Evolutionary conservation across 2,888 invertebrate genomes (phyloP), one percentile per base, ranked within the genome.

Genomic region (Clostera curtula): DNA sequence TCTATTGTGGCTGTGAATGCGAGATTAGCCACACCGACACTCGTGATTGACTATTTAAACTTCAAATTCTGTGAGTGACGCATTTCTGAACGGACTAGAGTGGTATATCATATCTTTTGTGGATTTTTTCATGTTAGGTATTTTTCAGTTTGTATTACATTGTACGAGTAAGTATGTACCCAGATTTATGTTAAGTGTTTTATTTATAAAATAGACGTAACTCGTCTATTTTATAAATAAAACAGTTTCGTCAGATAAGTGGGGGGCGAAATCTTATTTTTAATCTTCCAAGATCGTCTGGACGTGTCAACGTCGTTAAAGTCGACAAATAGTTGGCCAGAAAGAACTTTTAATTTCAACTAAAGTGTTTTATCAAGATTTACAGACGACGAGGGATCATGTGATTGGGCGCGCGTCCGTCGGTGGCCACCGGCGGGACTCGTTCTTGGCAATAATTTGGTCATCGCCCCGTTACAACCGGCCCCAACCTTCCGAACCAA

Each of bases 31-130:
- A 75, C 77, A 72, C 69, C 64, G 62, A 56, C 68, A 57, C 66
- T 71, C 77, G 71, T 82, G 79, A 82, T 82, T 77, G 80, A 80
- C 80, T 82, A 80, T 82, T 79, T 76, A 77, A 60, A 76, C 64
- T 68, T 69, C 61, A 51, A 69, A 65, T 59, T 66, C 66, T 69
- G 55, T 58, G 64, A 72, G 64, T 66, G 68, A 73, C 66, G 67
- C 65, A 58, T 61, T 65, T 63, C 63, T 55, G 61, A 62, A 57
- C 51, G n/a, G 36, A 38, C 40, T 35, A 29, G 39, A 36, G 36
- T 27, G 34, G 40, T 37, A 46, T 44, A 43, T 40, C 46, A 50
- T 42, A 50, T 52, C 47, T 50, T 46, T 52, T 43, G 50, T 48
- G 29, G 34, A 29, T 36, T 36, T 40, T 30, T 32, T 36, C 32